These are phyloP conservation scores for Phalacrocorax brasilianus DNA, from an alignment of 2,113 vertebrate species.

Conservation along the genomic window DNA sequence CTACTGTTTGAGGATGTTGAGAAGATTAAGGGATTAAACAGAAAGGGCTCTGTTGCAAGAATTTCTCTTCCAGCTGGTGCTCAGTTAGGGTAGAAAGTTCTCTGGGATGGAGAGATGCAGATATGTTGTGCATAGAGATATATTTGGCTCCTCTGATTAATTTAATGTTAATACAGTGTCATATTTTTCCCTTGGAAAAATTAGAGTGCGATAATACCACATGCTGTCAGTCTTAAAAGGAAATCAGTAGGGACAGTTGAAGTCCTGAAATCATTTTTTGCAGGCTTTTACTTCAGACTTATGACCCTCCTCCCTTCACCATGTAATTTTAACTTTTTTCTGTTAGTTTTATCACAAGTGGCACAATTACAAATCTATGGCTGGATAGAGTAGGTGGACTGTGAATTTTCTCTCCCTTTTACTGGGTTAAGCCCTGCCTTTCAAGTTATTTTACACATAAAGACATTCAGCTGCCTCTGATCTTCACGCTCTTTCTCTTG, in stretches of 20 bases:
- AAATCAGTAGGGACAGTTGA: neutral
- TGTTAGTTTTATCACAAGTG: neutral
- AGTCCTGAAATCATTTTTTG: neutral
- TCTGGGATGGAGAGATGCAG: neutral
- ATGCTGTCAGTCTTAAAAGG: constrained; percentile 7
- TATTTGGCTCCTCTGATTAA: constrained; percentile 27
- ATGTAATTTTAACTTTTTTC: constrained; percentile 14
- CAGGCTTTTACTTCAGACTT: neutral
- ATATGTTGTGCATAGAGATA: neutral
- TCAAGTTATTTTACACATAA: constrained; percentile 51
- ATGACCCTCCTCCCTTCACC: neutral
- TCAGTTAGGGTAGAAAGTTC: constrained; percentile 38
- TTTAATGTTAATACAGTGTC: constrained; percentile 5
- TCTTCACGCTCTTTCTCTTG: neutral
- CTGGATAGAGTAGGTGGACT: constrained; percentile 40
- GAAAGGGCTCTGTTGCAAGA: constrained; percentile 63
- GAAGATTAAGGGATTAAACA: constrained; percentile 74
- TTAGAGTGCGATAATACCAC: neutral
- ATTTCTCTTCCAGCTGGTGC: constrained; percentile 63
- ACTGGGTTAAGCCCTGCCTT: constrained; percentile 37
- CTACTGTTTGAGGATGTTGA: constrained; percentile 68
- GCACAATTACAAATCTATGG: neutral
- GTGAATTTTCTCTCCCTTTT: constrained; percentile 45
- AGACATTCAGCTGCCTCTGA: constrained; percentile 26
- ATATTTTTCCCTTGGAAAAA: constrained; percentile 29